A percentile compares a stretch with the other conserved stretches of the same genome.
Conservation (phyloP, 2,113 vertebrate genomes). For the Tringa solitaria region DNA sequence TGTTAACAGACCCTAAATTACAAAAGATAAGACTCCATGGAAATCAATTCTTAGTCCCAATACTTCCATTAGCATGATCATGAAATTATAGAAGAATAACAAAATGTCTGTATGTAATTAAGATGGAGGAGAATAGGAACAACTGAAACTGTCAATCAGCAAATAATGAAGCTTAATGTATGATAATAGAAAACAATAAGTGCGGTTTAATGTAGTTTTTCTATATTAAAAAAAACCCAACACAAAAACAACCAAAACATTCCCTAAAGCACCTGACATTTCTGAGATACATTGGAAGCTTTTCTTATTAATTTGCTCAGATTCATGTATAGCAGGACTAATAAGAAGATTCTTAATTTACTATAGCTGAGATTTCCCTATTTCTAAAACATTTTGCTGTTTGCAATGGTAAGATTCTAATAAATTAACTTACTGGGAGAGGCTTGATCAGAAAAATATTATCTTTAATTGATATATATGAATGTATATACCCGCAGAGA, state of each 20-base stretch:
- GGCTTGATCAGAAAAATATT: neutral
- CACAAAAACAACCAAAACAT: neutral
- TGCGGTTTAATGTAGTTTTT: slow-evolving; percentile 32
- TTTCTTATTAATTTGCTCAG: slow-evolving; percentile 76
- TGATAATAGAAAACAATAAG: slow-evolving; percentile 33
- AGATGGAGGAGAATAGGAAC: slow-evolving; percentile 52
- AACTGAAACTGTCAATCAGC: slow-evolving; percentile 54
- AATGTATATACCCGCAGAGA: neutral
- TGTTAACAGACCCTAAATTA: slow-evolving; percentile 72
- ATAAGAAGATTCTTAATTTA: slow-evolving; percentile 57
- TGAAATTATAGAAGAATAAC: slow-evolving; percentile 66
- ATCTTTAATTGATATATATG: neutral
- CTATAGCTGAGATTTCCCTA: slow-evolving; percentile 49
- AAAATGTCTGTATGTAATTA: slow-evolving; percentile 71
- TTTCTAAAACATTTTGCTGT: neutral
- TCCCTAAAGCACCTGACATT: slow-evolving; percentile 61
- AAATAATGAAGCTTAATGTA: slow-evolving; percentile 64
- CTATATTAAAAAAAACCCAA: neutral
- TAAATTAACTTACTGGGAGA: neutral
- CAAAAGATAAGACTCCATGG: slow-evolving; percentile 46
- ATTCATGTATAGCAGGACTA: slow-evolving; percentile 56
- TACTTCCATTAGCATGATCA: slow-evolving; percentile 65
- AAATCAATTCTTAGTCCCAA: slow-evolving; percentile 67
- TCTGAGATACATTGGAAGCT: slow-evolving; percentile 64
- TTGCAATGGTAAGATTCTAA: neutral